phyloP scores from a whole-genome alignment of 2,888 invertebrate species.

The Leuctra nigra region DNA sequence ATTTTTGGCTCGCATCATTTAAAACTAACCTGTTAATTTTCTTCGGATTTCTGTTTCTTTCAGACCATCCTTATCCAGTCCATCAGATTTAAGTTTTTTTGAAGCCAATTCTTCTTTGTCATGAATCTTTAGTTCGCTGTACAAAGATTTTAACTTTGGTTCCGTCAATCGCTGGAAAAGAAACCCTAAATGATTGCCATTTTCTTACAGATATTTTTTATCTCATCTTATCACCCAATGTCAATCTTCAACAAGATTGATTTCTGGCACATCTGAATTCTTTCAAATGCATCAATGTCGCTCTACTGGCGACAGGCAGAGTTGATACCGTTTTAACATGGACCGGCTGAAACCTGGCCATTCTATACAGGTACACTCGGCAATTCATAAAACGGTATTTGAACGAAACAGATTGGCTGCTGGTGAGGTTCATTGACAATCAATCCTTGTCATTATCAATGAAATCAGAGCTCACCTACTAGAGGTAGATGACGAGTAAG shows the following conservation, averaged over 20 bases:
- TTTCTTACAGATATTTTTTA: neutral
- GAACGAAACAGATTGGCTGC: no score
- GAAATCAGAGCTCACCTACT: no score
- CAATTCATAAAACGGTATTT: no score
- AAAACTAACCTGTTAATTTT: constrained; percentile 57
- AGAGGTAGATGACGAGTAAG: no score
- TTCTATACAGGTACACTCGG: no score
- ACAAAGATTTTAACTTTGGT: constrained; percentile 75
- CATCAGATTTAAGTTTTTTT: constrained; percentile 75
- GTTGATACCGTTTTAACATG: no score
- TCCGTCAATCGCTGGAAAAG: constrained; percentile 66
- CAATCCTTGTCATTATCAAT: no score
- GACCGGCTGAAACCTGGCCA: no score
- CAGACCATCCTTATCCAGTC: constrained; percentile 79
- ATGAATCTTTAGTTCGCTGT: constrained; percentile 83
- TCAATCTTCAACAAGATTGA: neutral
- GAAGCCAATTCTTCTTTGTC: constrained; percentile 85
- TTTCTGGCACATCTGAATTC: no score
- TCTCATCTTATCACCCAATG: neutral
- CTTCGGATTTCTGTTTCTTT: constrained; percentile 73
- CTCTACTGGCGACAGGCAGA: no score
- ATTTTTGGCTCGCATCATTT: neutral
- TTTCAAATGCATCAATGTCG: no score
- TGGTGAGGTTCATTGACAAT: no score
- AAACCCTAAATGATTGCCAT: constrained; percentile 24